Conservation (phyloP, 2,113 vertebrate species). For the Varanus komodoensis region DNA sequence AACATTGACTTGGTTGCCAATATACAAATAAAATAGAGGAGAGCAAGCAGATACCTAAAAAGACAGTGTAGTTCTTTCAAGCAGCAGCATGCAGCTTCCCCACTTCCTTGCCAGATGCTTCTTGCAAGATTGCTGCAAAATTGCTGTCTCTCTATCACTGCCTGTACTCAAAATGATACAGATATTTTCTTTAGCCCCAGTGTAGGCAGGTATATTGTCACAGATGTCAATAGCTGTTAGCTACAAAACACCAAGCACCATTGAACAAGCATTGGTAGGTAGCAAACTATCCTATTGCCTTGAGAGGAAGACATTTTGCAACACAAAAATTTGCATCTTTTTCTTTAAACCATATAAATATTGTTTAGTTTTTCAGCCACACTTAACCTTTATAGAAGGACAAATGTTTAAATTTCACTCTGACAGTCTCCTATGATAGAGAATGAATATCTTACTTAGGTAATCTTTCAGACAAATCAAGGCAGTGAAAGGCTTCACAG, state of each 20-base stretch:
- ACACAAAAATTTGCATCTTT: not conserved
- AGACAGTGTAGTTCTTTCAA: not conserved
- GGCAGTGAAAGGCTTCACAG: slow-evolving; percentile 18
- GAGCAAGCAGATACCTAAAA: not conserved
- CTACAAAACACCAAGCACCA: not conserved
- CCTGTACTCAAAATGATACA: not conserved
- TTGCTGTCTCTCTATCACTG: not conserved
- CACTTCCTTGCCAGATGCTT: not conserved
- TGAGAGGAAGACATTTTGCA: not conserved
- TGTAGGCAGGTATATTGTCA: not conserved
- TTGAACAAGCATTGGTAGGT: not conserved
- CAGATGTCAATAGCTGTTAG: not conserved
- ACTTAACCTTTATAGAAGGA: slow-evolving; percentile 9
- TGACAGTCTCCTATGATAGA: not conserved
- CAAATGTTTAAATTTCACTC: not conserved
- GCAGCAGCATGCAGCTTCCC: not conserved
- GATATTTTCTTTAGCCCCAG: not conserved
- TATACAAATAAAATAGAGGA: not conserved
- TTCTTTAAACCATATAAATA: slow-evolving; percentile 31
- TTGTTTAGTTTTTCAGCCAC: slow-evolving; percentile 7
- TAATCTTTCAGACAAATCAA: slow-evolving; percentile 38
- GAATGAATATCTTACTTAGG: slow-evolving; percentile 24
- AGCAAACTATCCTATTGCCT: not conserved
- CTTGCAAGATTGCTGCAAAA: not conserved
- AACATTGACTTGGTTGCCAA: not conserved